These are phyloP conservation scores for Incurvaria masculella DNA, from an alignment of 2,888 invertebrate genomes.

Conservation along the genomic window DNA sequence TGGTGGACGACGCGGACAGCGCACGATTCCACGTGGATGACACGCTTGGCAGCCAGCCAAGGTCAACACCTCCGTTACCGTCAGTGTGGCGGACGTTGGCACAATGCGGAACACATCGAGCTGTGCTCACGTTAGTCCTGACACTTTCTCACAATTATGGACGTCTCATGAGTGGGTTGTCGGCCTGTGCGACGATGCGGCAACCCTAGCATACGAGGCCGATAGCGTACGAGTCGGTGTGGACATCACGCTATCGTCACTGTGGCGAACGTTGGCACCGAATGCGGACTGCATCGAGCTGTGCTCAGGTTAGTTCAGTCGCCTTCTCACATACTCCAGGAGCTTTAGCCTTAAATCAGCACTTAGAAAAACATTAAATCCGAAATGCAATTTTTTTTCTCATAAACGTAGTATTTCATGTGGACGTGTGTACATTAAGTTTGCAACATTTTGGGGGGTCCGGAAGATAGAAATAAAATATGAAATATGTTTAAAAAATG, in stretches of 20 bases:
- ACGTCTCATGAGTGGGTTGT: conserved; percentile 30
- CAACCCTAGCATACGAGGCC: conserved; percentile 16
- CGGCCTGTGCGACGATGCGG: conserved; percentile 20
- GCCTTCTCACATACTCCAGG: no score
- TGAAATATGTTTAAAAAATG: no score
- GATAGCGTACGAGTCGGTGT: conserved; percentile 18
- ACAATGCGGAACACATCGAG: conserved; percentile 24
- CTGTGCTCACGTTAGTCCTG: conserved; percentile 29
- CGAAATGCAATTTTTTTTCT: no score
- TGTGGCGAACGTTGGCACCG: conserved; percentile 25
- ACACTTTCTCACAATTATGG: conserved; percentile 31
- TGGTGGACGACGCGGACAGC: conserved; percentile 21
- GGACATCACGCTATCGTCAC: conserved; percentile 17
- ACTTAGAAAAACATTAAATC: no score
- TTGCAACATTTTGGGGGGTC: no score
- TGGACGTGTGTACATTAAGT: no score
- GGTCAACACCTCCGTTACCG: conserved; percentile 15
- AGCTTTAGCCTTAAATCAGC: no score
- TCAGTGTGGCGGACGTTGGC: conserved; percentile 28
- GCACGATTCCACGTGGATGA: conserved; percentile 10
- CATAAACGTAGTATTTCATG: no score
- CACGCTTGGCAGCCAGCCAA: neutral
- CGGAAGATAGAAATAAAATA: no score
- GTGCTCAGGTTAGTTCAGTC: conserved; percentile 28
- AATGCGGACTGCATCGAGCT: conserved; percentile 25